A percentile compares a stretch with the other conserved stretches of the same genome.
Conservation (phyloP, 1,140 invertebrate species). For the Macrobrachium nipponense region DNA sequence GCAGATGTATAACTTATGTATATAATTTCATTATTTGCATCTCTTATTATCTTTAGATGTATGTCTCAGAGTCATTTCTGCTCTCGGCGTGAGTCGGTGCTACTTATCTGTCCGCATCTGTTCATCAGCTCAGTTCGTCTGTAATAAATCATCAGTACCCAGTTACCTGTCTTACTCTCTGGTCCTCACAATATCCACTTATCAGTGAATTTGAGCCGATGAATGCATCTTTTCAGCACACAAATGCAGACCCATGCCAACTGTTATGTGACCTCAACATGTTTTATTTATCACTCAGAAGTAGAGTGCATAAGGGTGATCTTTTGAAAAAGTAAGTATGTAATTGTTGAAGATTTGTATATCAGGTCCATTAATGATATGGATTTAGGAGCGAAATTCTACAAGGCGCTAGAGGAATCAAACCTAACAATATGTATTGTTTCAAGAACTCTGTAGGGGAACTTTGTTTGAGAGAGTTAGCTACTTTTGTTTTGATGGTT, state of each 20-base stretch:
- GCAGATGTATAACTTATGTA: too few species aligned
- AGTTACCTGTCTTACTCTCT: too few species aligned
- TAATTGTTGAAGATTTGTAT: constrained; percentile 16
- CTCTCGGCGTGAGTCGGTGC: too few species aligned
- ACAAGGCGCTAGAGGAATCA: constrained; percentile 18
- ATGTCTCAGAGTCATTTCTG: too few species aligned
- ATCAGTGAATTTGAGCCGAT: constrained; percentile 22
- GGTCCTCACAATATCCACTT: too few species aligned
- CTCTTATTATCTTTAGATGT: too few species aligned
- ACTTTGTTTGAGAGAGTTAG: constrained; percentile 12
- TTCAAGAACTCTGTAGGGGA: constrained; percentile 21
- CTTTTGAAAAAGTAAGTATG: constrained; percentile 18
- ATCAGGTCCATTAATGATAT: constrained; percentile 14
- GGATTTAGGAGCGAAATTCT: constrained; percentile 23
- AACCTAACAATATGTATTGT: neutral
- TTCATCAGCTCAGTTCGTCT: too few species aligned
- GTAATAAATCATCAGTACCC: too few species aligned
- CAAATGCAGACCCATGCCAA: neutral
- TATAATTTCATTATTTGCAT: too few species aligned
- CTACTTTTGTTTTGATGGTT: constrained; percentile 4
- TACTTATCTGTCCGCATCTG: too few species aligned
- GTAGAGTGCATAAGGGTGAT: constrained; percentile 12
- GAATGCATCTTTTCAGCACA: neutral
- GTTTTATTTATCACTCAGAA: constrained; percentile 25
- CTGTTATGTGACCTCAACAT: constrained; percentile 2